Base-by-base conservation (phyloP, 2,797 vertebrate species). In the Borostomias antarcticus region DNA sequence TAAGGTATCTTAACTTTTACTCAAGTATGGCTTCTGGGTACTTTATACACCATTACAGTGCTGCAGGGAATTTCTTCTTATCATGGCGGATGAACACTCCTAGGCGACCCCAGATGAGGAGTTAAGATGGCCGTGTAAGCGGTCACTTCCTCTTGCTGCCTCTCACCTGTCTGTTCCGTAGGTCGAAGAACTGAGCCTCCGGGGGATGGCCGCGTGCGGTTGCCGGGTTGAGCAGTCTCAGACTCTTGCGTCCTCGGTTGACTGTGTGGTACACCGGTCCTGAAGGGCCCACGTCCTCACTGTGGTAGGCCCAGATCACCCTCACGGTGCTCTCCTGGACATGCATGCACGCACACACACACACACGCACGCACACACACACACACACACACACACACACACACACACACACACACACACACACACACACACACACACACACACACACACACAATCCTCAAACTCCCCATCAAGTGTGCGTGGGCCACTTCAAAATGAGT, bases 221-320 rank as follows among this genome's bases (percentile, higher is more conserved):
- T 78, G 90, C 89, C 0, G 93, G 93, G 62, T 94, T 94, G 66
- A 95, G 70, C 61, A 95, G 74, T 17, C 92, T 89, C 25, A 95
- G 85, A 64, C 94, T 95, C 83, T 91, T 95, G 35, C 92, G 91
- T 2, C 94, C 94, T 35, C 94, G 85, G 67, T 93, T 93, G 45
- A 85, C 68, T n/a, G 85, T 86, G 0, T 96, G 94, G 79, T 96
- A 95, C 64, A 84, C 88, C 13, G 91, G 92, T 17, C 91, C 89
- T 3, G 87, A 84, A 35, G 85, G 85, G 59, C 88, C 91, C 37
- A 92, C 73, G 5, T 96, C 94, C 66, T 92, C 90, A 1, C 75
- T 78, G 59, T 95, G 94, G 64, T 93, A 94, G 5, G 94, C 93
- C 94, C 94, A 96, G 81, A 96, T 95, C 40, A 96, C 91, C 63